These are phyloP conservation scores for Teleogryllus oceanicus DNA, from an alignment of 2,888 invertebrate genomes.

Conservation along the genomic window DNA sequence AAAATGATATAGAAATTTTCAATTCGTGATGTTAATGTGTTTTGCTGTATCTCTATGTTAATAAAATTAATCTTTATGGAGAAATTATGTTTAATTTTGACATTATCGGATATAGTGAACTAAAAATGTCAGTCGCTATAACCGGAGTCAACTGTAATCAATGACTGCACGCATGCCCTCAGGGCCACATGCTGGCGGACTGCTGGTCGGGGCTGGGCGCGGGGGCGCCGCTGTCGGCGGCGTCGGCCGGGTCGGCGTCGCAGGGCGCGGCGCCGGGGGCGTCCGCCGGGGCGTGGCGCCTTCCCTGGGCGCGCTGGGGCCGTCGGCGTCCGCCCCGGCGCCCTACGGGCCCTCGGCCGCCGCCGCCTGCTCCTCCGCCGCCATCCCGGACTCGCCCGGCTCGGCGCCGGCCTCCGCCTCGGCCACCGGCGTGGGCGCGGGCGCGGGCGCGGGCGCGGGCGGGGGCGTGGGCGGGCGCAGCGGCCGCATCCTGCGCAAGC, in stretches of 20 bases:
- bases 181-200: slow-evolving; percentile 51
- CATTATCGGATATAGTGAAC: too few species aligned
- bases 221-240: slow-evolving; percentile 19
- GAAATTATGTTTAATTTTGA: too few species aligned
- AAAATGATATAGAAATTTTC: too few species aligned
- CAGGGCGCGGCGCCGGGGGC: not conserved
- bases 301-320: slow-evolving; percentile 19
- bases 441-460: slow-evolving; percentile 2
- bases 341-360: slow-evolving; percentile 47
- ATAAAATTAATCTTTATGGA: too few species aligned
- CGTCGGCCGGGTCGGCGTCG: slow-evolving; percentile 21
- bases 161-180: slow-evolving; percentile 49
- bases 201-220: slow-evolving; percentile 43
- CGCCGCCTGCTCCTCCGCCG: not conserved
- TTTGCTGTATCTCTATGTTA: too few species aligned
- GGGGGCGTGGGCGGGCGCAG: slow-evolving; percentile 20
- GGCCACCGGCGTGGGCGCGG: not conserved
- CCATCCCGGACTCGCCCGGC: slow-evolving; percentile 3
- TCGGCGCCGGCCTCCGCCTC: not conserved
- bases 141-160: too few species aligned
- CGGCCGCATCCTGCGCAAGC: slow-evolving; percentile 47
- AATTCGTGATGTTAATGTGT: too few species aligned
- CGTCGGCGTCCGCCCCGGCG: slow-evolving; percentile 44
- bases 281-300: not conserved
- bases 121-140: too few species aligned